Percentiles rank a stretch among this genome's conserved stretches.
phyloP scores from a whole-genome alignment of 2,797 vertebrate genomes.

The Aythya fuligula region DNA sequence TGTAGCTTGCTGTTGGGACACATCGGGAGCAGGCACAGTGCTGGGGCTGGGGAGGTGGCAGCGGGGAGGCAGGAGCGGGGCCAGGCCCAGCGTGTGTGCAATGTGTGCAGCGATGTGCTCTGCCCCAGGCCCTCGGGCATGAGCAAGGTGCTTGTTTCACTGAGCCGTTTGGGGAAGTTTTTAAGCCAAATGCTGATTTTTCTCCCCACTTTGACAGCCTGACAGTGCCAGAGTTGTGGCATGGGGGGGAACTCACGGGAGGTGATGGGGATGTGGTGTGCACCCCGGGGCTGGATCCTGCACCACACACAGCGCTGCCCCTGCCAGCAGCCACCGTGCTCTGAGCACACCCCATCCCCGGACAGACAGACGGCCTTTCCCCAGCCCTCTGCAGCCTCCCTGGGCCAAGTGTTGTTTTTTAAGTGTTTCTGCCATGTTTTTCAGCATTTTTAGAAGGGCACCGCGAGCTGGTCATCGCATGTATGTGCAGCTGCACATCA shows the following conservation, averaged over 20 bases:
- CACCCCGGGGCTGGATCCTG: too few relatives aligned
- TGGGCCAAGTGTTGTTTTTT: not conserved
- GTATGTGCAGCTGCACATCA: not conserved
- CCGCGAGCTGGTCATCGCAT: rapidly evolving
- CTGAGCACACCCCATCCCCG: rapidly evolving
- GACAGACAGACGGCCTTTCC: rapidly evolving
- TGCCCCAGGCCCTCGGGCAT: rapidly evolving
- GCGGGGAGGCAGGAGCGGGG: too few relatives aligned
- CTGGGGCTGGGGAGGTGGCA: not conserved
- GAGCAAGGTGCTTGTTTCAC: not conserved
- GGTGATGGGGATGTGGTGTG: not conserved
- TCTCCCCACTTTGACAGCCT: not conserved
- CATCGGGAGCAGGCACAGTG: too few relatives aligned
- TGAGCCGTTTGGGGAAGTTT: not conserved
- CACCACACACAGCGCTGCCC: rapidly evolving
- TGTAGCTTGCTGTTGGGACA: not conserved
- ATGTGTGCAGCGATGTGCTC: too few relatives aligned
- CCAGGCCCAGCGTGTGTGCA: too few relatives aligned
- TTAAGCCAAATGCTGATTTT: not conserved
- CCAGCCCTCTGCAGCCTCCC: not conserved
- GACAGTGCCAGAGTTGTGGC: not conserved
- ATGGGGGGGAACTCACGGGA: too few relatives aligned
- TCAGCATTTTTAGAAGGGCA: rapidly evolving
- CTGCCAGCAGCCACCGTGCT: not conserved
- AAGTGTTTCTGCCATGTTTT: not conserved